These are phyloP conservation scores for Scatophagus argus DNA, from an alignment of 2,113 vertebrate genomes.

Conservation along the genomic window DNA sequence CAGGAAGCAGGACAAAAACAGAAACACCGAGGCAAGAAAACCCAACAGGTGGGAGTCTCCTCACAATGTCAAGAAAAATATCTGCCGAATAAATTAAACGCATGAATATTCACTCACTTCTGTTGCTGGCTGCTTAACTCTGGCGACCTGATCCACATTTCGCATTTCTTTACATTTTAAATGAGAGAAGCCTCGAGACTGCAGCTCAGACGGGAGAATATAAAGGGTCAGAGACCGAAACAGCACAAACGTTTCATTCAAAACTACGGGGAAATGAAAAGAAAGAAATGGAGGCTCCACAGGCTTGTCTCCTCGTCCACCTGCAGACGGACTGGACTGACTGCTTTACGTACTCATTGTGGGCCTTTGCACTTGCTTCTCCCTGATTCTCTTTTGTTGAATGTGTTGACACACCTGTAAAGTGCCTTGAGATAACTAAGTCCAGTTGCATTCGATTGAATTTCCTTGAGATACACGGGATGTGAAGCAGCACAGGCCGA, in stretches of 20 bases:
- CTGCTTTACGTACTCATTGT: no score
- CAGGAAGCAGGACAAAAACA: conserved; percentile 50
- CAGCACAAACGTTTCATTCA: background rate
- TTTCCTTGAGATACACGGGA: no score
- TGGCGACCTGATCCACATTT: background rate
- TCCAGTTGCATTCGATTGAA: no score
- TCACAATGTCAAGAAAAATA: background rate
- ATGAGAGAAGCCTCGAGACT: background rate
- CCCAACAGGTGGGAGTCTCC: conserved; percentile 25
- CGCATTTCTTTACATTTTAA: background rate
- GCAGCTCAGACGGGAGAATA: conserved; percentile 1
- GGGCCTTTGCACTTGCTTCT: no score
- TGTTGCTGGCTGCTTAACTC: background rate
- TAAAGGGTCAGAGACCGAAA: background rate
- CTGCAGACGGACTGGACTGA: background rate
- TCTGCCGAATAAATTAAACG: background rate
- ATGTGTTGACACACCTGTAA: no score
- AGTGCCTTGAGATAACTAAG: no score
- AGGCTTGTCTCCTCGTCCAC: background rate
- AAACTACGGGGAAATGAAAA: background rate
- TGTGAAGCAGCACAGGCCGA: no score
- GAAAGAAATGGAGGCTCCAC: background rate
- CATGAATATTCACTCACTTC: background rate
- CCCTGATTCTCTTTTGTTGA: no score
- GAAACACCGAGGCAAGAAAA: conserved; percentile 19